phyloP scores from a whole-genome alignment of 2,888 invertebrate species.

The Vandiemenella viatica region DNA sequence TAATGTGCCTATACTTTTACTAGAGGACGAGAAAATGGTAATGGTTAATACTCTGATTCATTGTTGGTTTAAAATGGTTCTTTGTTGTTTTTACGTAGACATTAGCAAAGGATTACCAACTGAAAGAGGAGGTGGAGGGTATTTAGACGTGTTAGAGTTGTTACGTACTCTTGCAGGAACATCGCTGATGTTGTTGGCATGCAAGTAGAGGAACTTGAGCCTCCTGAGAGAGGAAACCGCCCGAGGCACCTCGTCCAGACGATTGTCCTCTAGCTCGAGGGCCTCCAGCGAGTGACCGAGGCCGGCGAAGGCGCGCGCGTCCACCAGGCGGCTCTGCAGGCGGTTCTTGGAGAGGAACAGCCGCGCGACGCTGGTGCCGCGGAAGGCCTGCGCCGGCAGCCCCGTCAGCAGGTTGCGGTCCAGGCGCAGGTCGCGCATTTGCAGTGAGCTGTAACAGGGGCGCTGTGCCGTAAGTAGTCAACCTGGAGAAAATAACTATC shows the following conservation, averaged over 20 bases:
- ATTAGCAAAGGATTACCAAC: too few species aligned
- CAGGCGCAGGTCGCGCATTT: conserved; percentile 24
- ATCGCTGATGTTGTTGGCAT: conserved; percentile 21
- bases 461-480: too few species aligned
- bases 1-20: too few species aligned
- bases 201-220: conserved; percentile 21
- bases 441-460: too few species aligned
- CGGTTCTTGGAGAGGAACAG: conserved; percentile 22
- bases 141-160: conserved; percentile 17
- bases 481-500: too few species aligned
- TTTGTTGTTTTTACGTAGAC: too few species aligned
- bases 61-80: too few species aligned
- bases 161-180: conserved; percentile 20
- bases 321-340: conserved; percentile 13
- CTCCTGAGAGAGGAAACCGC: conserved; percentile 19
- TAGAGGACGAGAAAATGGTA: too few species aligned
- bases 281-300: conserved; percentile 20
- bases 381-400: conserved; percentile 23
- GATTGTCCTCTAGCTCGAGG: conserved; percentile 21
- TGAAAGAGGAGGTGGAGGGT: too few species aligned
- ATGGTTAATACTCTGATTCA: too few species aligned
- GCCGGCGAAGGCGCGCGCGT: conserved; percentile 23
- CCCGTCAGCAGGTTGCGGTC: conserved; percentile 26
- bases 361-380: conserved; percentile 23
- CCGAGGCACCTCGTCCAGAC: conserved; percentile 16